phyloP scores from a whole-genome alignment of 2,797 vertebrate species.

The Coreius guichenoti region DNA sequence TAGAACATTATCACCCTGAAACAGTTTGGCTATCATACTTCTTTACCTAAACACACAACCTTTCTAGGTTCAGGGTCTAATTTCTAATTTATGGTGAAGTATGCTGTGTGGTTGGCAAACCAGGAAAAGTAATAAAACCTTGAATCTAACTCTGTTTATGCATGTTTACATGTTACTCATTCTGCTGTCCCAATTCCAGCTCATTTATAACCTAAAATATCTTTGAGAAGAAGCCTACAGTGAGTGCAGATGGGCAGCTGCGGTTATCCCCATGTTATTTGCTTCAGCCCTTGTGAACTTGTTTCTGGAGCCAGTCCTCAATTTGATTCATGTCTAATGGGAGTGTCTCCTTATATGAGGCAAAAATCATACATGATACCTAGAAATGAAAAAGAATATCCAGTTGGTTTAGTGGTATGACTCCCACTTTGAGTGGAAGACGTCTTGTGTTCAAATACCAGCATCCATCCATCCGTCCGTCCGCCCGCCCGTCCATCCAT shows the following conservation, averaged over 20 bases:
- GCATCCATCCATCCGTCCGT: background rate
- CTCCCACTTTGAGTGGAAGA: background rate
- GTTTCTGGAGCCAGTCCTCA: background rate
- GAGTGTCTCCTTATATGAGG: background rate
- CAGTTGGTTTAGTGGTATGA: background rate
- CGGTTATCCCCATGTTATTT: conserved; percentile 10
- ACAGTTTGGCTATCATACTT: conserved; percentile 35
- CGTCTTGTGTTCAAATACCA: background rate
- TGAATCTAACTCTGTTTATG: conserved; percentile 29
- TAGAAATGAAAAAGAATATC: background rate
- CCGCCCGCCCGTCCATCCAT: too few species aligned
- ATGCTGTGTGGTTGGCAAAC: background rate
- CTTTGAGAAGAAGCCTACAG: background rate
- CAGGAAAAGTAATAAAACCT: conserved; percentile 42
- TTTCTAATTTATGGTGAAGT: conserved; percentile 12
- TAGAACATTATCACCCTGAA: conserved; percentile 41
- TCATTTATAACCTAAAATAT: conserved; percentile 16
- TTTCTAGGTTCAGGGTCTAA: conserved; percentile 24
- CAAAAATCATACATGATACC: background rate
- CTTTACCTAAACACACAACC: background rate
- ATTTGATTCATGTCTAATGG: conserved; percentile 6
- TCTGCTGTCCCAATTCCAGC: conserved; percentile 25
- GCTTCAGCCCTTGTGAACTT: conserved; percentile 11
- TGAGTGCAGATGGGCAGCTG: conserved; percentile 4
- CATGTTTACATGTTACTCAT: conserved; percentile 32